Conservation (phyloP, 2,888 invertebrate genomes). For the Leucozona laternaria region DNA sequence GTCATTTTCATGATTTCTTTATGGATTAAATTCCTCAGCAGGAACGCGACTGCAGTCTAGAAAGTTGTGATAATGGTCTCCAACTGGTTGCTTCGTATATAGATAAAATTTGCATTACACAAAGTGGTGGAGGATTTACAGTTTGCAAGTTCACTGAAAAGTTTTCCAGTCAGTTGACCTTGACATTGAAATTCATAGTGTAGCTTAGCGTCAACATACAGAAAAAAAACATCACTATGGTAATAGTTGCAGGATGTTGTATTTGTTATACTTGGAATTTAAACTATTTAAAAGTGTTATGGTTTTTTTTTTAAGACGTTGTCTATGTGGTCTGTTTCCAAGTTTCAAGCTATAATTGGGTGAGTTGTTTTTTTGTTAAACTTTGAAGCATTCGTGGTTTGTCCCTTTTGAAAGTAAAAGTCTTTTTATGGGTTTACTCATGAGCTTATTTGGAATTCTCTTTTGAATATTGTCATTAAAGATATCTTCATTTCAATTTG, state of each 20-base stretch:
- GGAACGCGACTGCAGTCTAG: neutral
- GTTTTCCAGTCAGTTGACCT: neutral
- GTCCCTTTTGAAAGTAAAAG: no score
- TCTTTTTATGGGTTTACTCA: no score
- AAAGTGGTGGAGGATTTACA: constrained; percentile 1
- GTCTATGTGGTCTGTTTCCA: no score
- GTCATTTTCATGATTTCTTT: neutral
- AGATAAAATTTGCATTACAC: neutral
- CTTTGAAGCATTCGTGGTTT: no score
- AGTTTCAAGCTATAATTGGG: no score
- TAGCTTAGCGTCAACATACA: no score
- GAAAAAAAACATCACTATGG: neutral
- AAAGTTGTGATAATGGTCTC: constrained; percentile 4
- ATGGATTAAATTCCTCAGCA: neutral
- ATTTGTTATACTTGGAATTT: neutral
- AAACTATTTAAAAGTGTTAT: neutral
- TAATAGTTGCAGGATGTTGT: neutral
- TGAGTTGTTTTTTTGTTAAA: no score
- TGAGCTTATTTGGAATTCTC: no score
- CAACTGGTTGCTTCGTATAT: constrained; percentile 1
- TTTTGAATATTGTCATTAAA: no score
- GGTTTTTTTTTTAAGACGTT: no score
- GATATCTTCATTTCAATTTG: no score
- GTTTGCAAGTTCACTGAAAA: neutral
- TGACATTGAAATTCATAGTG: neutral